These are phyloP conservation scores for Poeciliopsis infans DNA, from an alignment of 2,797 vertebrate species.

Conservation along the genomic window DNA sequence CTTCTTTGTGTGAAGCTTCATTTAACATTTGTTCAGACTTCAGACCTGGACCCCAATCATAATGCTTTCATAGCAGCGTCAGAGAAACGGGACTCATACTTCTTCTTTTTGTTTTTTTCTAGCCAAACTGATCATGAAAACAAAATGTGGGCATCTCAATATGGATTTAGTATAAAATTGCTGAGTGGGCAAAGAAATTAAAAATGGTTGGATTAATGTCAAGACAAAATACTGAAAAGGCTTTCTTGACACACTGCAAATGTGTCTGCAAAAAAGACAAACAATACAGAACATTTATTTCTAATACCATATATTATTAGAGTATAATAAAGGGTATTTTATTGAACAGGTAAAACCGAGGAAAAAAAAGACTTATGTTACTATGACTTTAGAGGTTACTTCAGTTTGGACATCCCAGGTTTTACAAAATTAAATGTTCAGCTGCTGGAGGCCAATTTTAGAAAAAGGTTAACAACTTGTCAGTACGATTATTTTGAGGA, in stretches of 20 bases:
- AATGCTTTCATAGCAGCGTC: background rate
- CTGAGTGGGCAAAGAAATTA: background rate
- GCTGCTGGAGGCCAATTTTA: background rate
- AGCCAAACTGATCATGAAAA: background rate
- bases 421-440: background rate
- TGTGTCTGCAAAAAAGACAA: background rate
- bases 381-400: background rate
- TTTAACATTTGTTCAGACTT: background rate
- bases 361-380: background rate
- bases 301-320: background rate
- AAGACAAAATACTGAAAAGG: background rate
- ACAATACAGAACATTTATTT: background rate
- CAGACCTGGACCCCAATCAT: background rate
- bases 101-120: background rate
- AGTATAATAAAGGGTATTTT: background rate
- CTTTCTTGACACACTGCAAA: background rate
- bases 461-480: constrained; percentile 26
- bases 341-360: background rate
- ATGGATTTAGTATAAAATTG: background rate
- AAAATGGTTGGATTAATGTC: background rate
- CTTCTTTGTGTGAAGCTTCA: background rate
- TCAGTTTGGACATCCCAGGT: background rate
- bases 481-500: constrained; percentile 11
- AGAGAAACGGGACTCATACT: background rate
- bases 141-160: background rate